Evolutionary conservation across 2,888 invertebrate species (phyloP).

Genomic region (Drymonia ruficornis): DNA sequence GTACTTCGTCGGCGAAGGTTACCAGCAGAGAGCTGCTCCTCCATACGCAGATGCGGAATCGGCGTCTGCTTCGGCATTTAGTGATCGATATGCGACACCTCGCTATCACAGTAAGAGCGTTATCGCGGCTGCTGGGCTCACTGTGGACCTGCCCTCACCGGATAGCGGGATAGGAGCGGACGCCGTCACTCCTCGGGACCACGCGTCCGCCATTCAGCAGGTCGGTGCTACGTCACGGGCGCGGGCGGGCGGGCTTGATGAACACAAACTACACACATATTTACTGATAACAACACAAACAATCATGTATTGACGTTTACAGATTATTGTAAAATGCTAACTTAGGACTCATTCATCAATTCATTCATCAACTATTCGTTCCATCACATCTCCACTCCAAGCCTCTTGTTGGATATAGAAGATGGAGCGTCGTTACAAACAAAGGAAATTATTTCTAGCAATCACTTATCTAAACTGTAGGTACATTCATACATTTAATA

Average conservation of each 20-base stretch:
- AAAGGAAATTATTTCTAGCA: conserved; percentile 18
- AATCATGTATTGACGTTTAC: conserved; percentile 38
- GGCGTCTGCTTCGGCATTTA: conserved; percentile 86
- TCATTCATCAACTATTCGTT: conserved; percentile 10
- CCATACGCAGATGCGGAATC: conserved; percentile 84
- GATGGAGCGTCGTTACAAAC: conserved; percentile 6
- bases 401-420: conserved; percentile 12
- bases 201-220: conserved; percentile 93
- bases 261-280: conserved; percentile 41
- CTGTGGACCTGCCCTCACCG: conserved; percentile 97
- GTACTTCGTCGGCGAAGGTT: conserved; percentile 88
- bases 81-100: conserved; percentile 88
- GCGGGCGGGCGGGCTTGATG: conserved; percentile 74
- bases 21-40: conserved; percentile 85
- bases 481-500: conserved; percentile 48
- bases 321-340: conserved; percentile 22
- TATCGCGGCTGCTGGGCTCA: conserved; percentile 91
- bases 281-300: conserved; percentile 30
- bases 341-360: conserved; percentile 22
- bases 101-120: conserved; percentile 90
- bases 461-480: conserved; percentile 30
- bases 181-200: conserved; percentile 95
- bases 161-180: conserved; percentile 98
- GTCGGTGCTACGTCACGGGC: conserved; percentile 84
- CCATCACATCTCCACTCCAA: conserved; percentile 19